Conservation (phyloP, 1,140 invertebrate species). For the Drosophila guanche region DNA sequence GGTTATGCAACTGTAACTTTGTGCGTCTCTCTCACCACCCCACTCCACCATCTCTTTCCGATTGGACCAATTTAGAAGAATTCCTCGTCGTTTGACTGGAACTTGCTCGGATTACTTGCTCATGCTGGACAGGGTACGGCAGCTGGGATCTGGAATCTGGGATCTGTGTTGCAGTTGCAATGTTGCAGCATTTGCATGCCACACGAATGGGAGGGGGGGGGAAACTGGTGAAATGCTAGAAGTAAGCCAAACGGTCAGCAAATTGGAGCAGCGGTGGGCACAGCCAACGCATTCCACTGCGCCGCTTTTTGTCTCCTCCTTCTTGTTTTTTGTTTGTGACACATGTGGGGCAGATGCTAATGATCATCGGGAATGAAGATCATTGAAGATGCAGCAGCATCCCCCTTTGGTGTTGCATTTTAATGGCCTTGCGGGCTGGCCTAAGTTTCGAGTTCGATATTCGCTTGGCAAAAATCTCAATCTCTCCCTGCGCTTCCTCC, state of each 20-base stretch:
- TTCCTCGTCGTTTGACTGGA: constrained; percentile 20
- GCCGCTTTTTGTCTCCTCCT: constrained; percentile 5
- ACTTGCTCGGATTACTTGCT: constrained; percentile 28
- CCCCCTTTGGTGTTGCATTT: not conserved
- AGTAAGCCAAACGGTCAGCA: constrained; percentile 77
- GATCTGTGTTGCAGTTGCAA: constrained; percentile 50
- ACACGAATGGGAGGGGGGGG: constrained; percentile 27
- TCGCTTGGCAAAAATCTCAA: constrained; percentile 18
- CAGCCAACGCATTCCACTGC: constrained; percentile 31
- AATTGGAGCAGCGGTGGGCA: constrained; percentile 57
- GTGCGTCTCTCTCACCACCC: not conserved
- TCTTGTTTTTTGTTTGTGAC: constrained; percentile 45
- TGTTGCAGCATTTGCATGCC: constrained; percentile 66
- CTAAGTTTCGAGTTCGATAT: too few species aligned
- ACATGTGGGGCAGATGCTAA: constrained; percentile 59
- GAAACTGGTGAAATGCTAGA: constrained; percentile 3
- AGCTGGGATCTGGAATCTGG: constrained; percentile 4
- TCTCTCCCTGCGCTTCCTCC: too few species aligned
- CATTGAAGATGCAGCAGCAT: too few species aligned
- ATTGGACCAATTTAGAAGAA: constrained; percentile 47
- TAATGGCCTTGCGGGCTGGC: too few species aligned
- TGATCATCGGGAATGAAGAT: constrained; percentile 10
- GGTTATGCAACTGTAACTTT: constrained; percentile 73
- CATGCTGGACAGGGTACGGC: not conserved
- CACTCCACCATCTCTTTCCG: constrained; percentile 1